Evolutionary conservation across 2,797 vertebrate species (phyloP).

Genomic region (Sebastolobus alascanus): DNA sequence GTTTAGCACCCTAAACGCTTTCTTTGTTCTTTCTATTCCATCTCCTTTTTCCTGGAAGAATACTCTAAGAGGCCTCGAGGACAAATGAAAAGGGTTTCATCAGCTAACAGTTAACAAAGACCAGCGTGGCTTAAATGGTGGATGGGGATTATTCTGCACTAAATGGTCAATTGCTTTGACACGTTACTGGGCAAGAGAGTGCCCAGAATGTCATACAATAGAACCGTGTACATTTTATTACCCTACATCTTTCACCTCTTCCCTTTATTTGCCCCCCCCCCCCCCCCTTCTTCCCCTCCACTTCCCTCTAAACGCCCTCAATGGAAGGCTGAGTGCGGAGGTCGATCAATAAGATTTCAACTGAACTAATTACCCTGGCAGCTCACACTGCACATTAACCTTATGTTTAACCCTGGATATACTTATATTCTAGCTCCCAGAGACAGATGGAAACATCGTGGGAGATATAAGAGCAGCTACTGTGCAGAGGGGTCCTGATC

Average conservation of each 20-base stretch:
- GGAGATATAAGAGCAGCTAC: conserved; percentile 6
- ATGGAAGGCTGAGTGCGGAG: conserved; percentile 58
- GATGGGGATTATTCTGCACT: conserved; percentile 42
- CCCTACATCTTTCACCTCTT: conserved; percentile 10
- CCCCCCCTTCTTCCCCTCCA: neutral
- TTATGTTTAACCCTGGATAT: conserved; percentile 48
- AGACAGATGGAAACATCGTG: conserved; percentile 8
- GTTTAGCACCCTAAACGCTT: conserved; percentile 46
- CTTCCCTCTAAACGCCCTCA: conserved; percentile 59
- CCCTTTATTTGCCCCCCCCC: neutral
- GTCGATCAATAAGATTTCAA: conserved; percentile 75
- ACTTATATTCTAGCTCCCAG: conserved; percentile 17
- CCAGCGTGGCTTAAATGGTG: conserved; percentile 9
- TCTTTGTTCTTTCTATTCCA: conserved; percentile 17
- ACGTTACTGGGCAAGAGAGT: conserved; percentile 23
- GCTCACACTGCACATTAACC: conserved; percentile 59
- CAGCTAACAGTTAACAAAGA: conserved; percentile 44
- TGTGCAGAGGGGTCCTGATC: conserved; percentile 26
- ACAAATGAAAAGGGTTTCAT: conserved; percentile 36
- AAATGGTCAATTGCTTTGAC: conserved; percentile 57
- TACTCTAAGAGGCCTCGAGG: neutral
- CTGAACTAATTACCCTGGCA: conserved; percentile 72
- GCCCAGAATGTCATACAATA: conserved; percentile 23
- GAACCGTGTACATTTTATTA: conserved; percentile 40
- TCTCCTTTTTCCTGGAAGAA: conserved; percentile 31